A percentile compares a stretch with the other conserved stretches of the same genome.
phyloP scores from a whole-genome alignment of 1,140 invertebrate genomes.

The Eupeodes corollae region DNA sequence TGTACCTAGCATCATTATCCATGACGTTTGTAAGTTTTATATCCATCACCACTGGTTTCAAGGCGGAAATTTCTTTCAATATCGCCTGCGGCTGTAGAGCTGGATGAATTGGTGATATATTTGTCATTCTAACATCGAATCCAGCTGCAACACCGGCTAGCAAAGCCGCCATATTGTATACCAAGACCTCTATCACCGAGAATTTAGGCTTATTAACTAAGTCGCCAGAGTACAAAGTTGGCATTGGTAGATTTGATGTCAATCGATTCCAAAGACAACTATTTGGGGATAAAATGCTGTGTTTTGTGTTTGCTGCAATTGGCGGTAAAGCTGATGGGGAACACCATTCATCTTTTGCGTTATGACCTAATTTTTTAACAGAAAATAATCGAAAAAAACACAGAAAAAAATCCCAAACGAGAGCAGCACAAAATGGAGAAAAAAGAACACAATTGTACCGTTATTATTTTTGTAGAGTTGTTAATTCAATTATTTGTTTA shows the following conservation, averaged over 20 bases:
- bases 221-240: constrained; percentile 53
- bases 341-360: constrained; percentile 50
- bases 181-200: constrained; percentile 65
- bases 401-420: no score
- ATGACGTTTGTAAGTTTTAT: constrained; percentile 40
- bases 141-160: constrained; percentile 79
- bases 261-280: constrained; percentile 33
- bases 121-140: constrained; percentile 80
- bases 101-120: constrained; percentile 72
- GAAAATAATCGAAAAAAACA: no score
- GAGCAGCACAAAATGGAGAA: no score
- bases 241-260: constrained; percentile 55
- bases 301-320: constrained; percentile 33
- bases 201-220: constrained; percentile 54
- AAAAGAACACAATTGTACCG: neutral
- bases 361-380: constrained; percentile 17
- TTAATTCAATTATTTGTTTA: neutral
- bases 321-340: constrained; percentile 27
- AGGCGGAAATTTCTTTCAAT: neutral
- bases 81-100: constrained; percentile 47
- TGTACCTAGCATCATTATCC: constrained; percentile 44
- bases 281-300: constrained; percentile 38
- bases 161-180: constrained; percentile 85
- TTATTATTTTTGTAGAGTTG: neutral
- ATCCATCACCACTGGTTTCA: constrained; percentile 2